A percentile compares a stretch with the other conserved stretches of the same genome.
phyloP scores from a whole-genome alignment of 37 sponge, comb jelly and placozoan species.

The Aphrocallistes beatrix region DNA sequence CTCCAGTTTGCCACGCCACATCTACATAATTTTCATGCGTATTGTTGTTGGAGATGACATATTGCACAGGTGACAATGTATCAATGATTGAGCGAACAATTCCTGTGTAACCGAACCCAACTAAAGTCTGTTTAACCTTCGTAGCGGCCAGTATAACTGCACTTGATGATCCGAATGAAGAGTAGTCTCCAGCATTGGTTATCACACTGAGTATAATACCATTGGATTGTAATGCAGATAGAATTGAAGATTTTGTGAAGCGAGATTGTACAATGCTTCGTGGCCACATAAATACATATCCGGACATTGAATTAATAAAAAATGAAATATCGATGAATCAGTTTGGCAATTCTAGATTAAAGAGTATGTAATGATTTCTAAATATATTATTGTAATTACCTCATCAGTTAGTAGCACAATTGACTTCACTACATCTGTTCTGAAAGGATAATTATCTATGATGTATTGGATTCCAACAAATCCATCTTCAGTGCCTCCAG shows the following conservation, averaged over 20 bases:
- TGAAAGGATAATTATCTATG: not conserved
- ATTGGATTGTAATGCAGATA: not conserved
- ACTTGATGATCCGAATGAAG: not conserved
- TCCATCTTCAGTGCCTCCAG: no score
- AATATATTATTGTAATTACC: no score
- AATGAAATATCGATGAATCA: no score
- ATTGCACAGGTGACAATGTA: not conserved
- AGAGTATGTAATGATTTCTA: no score
- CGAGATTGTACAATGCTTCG: not conserved
- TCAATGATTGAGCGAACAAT: not conserved
- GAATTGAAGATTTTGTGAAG: not conserved
- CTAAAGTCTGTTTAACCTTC: not conserved
- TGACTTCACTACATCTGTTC: not conserved
- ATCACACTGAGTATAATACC: not conserved
- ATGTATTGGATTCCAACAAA: not conserved
- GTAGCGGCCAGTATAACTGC: not conserved
- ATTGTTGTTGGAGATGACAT: not conserved
- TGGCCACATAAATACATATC: not conserved
- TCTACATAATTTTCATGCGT: not conserved
- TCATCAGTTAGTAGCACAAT: not conserved
- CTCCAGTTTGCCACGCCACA: constrained; percentile 5
- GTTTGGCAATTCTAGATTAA: no score
- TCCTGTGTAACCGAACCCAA: not conserved
- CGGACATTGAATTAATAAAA: not conserved
- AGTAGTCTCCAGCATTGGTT: not conserved